phyloP scores from a whole-genome alignment of 2,888 invertebrate genomes.

The Metalampra italica region DNA sequence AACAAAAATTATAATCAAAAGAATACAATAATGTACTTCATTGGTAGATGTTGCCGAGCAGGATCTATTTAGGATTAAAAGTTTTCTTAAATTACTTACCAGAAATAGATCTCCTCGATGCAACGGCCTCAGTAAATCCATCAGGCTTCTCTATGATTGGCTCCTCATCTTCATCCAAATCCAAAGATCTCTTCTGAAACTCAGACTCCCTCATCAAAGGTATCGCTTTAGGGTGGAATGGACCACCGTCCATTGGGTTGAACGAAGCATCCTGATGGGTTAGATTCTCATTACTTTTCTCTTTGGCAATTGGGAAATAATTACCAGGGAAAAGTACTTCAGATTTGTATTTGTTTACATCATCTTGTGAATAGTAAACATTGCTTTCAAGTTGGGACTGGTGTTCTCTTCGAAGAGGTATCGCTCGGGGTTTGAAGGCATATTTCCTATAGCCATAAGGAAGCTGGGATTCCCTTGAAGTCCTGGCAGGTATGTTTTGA shows the following conservation, averaged over 20 bases:
- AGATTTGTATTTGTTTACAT: slow-evolving; percentile 46
- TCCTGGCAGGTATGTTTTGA: slow-evolving; percentile 24
- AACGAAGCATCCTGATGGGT: slow-evolving; percentile 24
- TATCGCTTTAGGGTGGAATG: slow-evolving; percentile 56
- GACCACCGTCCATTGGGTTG: slow-evolving; percentile 25
- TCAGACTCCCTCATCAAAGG: slow-evolving; percentile 56
- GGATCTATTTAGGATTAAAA: slow-evolving; percentile 5
- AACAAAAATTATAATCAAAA: no score
- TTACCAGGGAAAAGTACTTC: slow-evolving; percentile 70
- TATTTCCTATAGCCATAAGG: slow-evolving; percentile 37
- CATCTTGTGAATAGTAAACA: slow-evolving; percentile 49
- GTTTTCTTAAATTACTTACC: slow-evolving; percentile 38
- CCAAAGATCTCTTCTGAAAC: slow-evolving; percentile 54
- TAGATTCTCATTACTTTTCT: slow-evolving; percentile 51
- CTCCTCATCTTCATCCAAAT: slow-evolving; percentile 33
- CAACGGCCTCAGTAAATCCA: slow-evolving; percentile 42
- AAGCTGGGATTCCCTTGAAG: slow-evolving; percentile 31
- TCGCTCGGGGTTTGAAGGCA: slow-evolving; percentile 58
- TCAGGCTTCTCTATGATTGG: slow-evolving; percentile 54
- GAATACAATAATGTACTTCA: no score
- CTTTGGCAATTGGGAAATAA: slow-evolving; percentile 70
- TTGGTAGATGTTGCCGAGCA: no score
- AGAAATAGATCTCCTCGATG: slow-evolving; percentile 64
- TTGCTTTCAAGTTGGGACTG: slow-evolving; percentile 43
- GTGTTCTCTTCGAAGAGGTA: slow-evolving; percentile 42